Evolutionary conservation across 2,797 vertebrate species (phyloP).

Genomic region (Pangasius djambal): DNA sequence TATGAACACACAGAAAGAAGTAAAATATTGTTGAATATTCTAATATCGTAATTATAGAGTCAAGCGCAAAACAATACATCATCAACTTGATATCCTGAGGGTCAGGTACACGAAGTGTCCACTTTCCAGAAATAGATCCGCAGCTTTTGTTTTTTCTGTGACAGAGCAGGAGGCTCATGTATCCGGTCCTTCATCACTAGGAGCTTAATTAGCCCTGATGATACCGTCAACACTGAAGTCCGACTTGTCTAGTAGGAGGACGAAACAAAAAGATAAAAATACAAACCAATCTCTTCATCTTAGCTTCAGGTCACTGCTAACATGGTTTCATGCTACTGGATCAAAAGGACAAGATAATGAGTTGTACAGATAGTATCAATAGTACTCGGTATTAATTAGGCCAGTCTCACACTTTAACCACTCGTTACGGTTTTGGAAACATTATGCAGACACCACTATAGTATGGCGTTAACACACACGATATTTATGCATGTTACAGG

Average conservation of each 20-base stretch:
- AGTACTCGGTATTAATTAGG: not conserved
- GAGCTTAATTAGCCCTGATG: conserved; percentile 56
- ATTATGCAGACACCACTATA: not conserved
- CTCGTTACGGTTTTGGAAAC: not conserved
- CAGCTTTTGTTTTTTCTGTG: conserved; percentile 53
- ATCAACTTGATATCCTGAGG: conserved; percentile 41
- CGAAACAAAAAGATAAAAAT: conserved; percentile 4
- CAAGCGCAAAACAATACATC: conserved; percentile 40
- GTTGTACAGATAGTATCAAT: not conserved
- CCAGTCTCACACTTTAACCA: not conserved
- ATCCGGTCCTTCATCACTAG: conserved; percentile 47
- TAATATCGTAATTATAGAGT: conserved; percentile 27
- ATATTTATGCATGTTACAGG: not conserved
- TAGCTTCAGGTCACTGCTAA: not conserved
- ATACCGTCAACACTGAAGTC: conserved; percentile 40
- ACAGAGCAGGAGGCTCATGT: conserved; percentile 51
- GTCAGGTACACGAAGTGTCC: conserved; percentile 49
- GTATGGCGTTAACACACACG: not conserved
- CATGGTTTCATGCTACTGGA: not conserved
- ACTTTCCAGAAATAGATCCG: conserved; percentile 59
- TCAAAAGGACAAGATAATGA: not conserved
- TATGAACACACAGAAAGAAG: not conserved
- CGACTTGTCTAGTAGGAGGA: not conserved
- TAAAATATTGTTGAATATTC: not conserved
- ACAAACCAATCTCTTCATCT: not conserved